Base-by-base conservation (phyloP, 2,797 vertebrate species). In the Periparus ater region DNA sequence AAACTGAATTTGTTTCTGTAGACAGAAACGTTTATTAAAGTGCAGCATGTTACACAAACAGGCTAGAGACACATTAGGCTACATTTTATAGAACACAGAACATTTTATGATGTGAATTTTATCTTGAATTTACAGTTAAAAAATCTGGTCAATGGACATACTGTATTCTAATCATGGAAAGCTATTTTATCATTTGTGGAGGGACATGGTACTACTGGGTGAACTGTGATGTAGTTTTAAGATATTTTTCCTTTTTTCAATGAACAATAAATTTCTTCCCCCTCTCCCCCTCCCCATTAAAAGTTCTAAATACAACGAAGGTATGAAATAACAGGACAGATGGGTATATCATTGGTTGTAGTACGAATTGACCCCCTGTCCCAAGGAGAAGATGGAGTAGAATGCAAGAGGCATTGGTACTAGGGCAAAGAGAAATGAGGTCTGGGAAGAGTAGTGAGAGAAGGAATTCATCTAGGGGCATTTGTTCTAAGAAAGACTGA, bases 231-330 rank as follows among this genome's bases (percentile, higher is more conserved):
- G 14, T 22, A 54, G 4, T 71, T 73, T 87, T 34, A 73, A 45
- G 34, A 1, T 23, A 47, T 68, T 73, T 87, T 60, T 12, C 12
- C 2, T 13, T 66, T 70, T 36, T 57, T 11, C 4, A 8, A 17
- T 60, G 26, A 23, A 23, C 2, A 32, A 9, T n/a, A 42, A 82
- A 68, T 91, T 82, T 83, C 44, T 57, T 30, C 2, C 3, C 5
- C 8, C 2, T 4, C 3, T 9, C 3, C 3, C 6, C 5, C 2
- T 2, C 8, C 2, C 11, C 6, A 19, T 10, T 14, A 53, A 32
- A 45, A 57, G 5, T 38, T 25, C 20, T 34, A 90, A 79, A 76
- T 40, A 32, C 6, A 63, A 9, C 25, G 32, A 66, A 40, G 2
- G 10, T 38, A 58, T 50, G 45, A 86, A 74, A 21, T 20, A 47